Evolutionary conservation across 2,888 invertebrate species (phyloP), one percentile per base, ranked within the genome.

Genomic region (Rhagonycha lutea): DNA sequence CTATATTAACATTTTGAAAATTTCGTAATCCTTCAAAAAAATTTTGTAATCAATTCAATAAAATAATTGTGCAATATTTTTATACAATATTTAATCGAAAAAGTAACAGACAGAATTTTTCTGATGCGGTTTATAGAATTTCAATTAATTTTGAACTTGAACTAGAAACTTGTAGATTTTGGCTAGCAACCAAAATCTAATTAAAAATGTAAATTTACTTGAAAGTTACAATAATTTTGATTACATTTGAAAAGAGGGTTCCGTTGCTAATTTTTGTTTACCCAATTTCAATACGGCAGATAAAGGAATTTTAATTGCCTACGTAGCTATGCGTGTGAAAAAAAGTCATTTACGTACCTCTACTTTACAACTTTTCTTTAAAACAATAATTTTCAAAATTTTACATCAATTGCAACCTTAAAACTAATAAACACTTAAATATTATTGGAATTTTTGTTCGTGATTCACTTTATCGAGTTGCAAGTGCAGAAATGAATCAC

Each of bases 141-240:
- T 63, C 61, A 47, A 68, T 47, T 18, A 14, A 24, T 70, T 12
- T 62, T 70, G 70, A 26, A 61, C 70, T 70, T 70, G 70, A 70
- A 70, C 32, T 14, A 62, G 28, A 28, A 18, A 62, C 61, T n/a
- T 28, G 26, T n/a, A 70, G 24, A 61, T 14, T 28, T 70, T 70
- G 70, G 70, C 70, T 62, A n/a, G 4, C 1, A 14, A 62, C 28
- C 70, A 70, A 70, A 70, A 70, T 28, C 23, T 70, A 26, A 24
- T 61, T 70, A 26, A 28, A 12, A 14, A 62, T 26, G n/a, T 14
- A 60, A 61, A 60, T 32, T 32, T 32, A 32, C 32, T 32, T 32
- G 4, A n/a, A 32, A 32, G 5, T 12, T 32, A 32, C 2, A 32
- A 32, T 32, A 32, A 32, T 32, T 32, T 32, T 32, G 5, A 32